Percentiles rank a stretch among this genome's conserved stretches.
Evolutionary conservation across 2,888 invertebrate genomes (phyloP).

Genomic region (Oscheius sp.): DNA sequence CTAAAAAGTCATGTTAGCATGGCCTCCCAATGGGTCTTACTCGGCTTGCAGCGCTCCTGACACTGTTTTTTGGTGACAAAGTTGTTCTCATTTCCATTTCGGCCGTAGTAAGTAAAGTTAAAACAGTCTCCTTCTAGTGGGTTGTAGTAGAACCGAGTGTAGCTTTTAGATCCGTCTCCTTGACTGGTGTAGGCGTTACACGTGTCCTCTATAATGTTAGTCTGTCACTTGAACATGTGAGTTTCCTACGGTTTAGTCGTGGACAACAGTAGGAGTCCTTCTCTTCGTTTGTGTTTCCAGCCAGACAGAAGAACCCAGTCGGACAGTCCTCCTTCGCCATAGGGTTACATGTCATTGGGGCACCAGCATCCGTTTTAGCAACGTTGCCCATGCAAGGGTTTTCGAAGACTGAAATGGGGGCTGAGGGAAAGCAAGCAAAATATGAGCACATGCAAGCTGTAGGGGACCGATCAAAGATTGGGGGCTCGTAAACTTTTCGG

Average conservation of each 20-base stretch:
- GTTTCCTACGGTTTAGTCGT: slow-evolving; percentile 51
- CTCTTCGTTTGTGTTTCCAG: slow-evolving; percentile 46
- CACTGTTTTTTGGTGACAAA: slow-evolving; percentile 67
- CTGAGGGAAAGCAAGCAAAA: slow-evolving; percentile 22
- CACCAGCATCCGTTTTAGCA: slow-evolving; percentile 36
- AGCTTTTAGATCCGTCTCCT: slow-evolving; percentile 54
- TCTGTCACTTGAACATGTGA: slow-evolving; percentile 20
- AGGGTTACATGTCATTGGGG: slow-evolving; percentile 50
- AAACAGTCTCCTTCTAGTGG: slow-evolving; percentile 52
- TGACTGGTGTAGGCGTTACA: slow-evolving; percentile 54
- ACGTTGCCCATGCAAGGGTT: slow-evolving; percentile 64
- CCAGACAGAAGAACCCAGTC: slow-evolving; percentile 53
- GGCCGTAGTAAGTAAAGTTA: slow-evolving; percentile 56
- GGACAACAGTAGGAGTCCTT: slow-evolving; percentile 57
- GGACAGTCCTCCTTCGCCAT: slow-evolving; percentile 26
- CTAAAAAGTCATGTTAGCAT: slow-evolving; percentile 40
- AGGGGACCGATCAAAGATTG: slow-evolving; percentile 16
- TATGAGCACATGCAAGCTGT: slow-evolving; percentile 27
- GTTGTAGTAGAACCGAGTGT: slow-evolving; percentile 64
- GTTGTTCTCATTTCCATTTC: slow-evolving; percentile 68
- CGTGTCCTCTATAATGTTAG: slow-evolving; percentile 51
- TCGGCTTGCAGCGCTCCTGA: slow-evolving; percentile 62
- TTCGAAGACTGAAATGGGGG: slow-evolving; percentile 57
- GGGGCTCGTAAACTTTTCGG: background rate
- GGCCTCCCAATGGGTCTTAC: slow-evolving; percentile 42